A percentile compares a stretch with the other conserved stretches of the same genome.
phyloP scores from a whole-genome alignment of 1,140 invertebrate species.

The Anoplolepis gracilipes region DNA sequence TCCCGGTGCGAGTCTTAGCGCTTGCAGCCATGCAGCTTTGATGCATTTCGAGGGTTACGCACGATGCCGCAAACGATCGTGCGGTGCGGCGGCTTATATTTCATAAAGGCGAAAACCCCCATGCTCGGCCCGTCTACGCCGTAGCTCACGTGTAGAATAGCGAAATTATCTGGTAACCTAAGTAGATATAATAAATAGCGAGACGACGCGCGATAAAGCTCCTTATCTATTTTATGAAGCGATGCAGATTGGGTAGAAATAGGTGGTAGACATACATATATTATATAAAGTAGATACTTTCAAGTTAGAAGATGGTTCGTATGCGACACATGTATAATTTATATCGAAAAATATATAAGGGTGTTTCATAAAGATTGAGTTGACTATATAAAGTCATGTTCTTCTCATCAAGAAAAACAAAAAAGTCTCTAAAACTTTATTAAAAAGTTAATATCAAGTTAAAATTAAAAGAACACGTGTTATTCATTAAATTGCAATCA shows the following conservation, averaged over 20 bases:
- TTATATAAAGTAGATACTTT: no score
- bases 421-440: no score
- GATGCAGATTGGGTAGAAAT: conserved; percentile 3
- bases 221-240: background rate
- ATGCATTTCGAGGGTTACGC: conserved; percentile 50
- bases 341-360: no score
- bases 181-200: conserved; percentile 44
- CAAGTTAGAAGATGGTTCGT: background rate
- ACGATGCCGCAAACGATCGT: conserved; percentile 56
- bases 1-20: background rate
- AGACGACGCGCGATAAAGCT: background rate
- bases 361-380: no score
- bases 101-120: conserved; percentile 39
- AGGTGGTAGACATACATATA: background rate
- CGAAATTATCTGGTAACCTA: conserved; percentile 53
- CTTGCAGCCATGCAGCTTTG: conserved; percentile 15
- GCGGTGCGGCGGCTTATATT: conserved; percentile 45
- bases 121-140: conserved; percentile 9
- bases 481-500: no score
- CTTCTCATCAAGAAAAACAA: no score
- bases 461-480: no score
- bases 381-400: no score
- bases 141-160: conserved; percentile 51
- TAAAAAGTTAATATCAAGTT: no score
- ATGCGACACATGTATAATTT: background rate